Evolutionary conservation across 2,113 vertebrate species (phyloP), one percentile per base, ranked within the genome.

Genomic region (Zosterops japonicus): DNA sequence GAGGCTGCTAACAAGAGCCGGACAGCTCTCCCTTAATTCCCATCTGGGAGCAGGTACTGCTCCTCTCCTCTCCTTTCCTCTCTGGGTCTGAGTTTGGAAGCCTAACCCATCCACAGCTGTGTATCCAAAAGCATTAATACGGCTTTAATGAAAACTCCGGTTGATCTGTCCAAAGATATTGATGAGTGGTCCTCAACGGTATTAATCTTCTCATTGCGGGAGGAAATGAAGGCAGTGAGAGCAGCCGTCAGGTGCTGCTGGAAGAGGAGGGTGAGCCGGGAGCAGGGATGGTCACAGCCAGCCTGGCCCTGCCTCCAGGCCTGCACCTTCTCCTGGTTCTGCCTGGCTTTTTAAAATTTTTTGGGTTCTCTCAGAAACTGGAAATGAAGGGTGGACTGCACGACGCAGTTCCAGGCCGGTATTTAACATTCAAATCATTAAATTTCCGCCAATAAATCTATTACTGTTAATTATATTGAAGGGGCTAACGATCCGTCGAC

Each of bases 101-200:
- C 90, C 72, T 95, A 95, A 97, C 97, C 97, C 69, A 87, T 98
- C 96, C 56, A 9, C 97, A 98, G 97, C 98, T 98, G 97, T 97
- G 97, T 96, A 94, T 97, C 96, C 88, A 91, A 94, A 96, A 97
- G 95, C 97, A 97, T 98, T 98, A 98, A 98, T 98, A 97, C 42
- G 95, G 95, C 96, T 98, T 97, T 98, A 98, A 98, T 98, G 98
- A 97, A 98, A 98, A 98, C 96, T 98, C 97, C 36, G 75, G 97
- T 98, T 98, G 97, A 98, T 98, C 98, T 98, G 98, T 98, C 97
- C 97, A 98, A 93, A 98, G 98, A 98, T 98, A 98, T 98, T 98
- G 98, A 98, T 98, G 98, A 98, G 97, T 91, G 87, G 77, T 86
- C 96, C 96, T 96, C 95, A 61, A 85, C 94, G 46, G 39, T 97